Evolutionary conservation across 2,797 vertebrate genomes (phyloP).

Genomic region (Telmatherina bonti): DNA sequence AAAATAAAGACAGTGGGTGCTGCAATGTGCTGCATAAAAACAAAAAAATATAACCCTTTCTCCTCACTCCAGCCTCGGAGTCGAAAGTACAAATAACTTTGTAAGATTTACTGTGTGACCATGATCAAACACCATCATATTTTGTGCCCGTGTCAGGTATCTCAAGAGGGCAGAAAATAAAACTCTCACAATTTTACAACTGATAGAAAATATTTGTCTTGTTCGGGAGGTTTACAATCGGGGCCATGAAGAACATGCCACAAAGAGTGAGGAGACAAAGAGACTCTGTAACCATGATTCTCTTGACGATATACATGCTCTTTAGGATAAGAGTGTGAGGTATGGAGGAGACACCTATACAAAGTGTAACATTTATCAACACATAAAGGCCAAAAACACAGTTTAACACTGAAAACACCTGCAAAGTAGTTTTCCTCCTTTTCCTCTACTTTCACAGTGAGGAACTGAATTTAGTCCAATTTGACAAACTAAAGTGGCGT

Average conservation of each 20-base stretch:
- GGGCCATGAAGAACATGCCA: slow-evolving; percentile 59
- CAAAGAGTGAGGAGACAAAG: slow-evolving; percentile 46
- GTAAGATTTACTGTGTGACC: slow-evolving; percentile 53
- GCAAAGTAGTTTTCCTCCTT: slow-evolving; percentile 16
- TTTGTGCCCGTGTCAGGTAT: slow-evolving; percentile 66
- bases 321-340: slow-evolving; percentile 69
- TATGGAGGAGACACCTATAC: slow-evolving; percentile 72
- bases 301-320: slow-evolving; percentile 68
- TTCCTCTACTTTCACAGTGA: slow-evolving; percentile 31
- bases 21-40: slow-evolving; percentile 88
- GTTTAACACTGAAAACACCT: slow-evolving; percentile 38
- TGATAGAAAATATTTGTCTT: slow-evolving; percentile 50
- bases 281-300: slow-evolving; percentile 58
- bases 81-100: slow-evolving; percentile 60
- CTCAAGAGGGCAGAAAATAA: slow-evolving; percentile 63
- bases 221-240: slow-evolving; percentile 19
- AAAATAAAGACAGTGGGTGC: slow-evolving; percentile 82
- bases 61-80: slow-evolving; percentile 42
- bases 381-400: slow-evolving; percentile 56
- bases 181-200: slow-evolving; percentile 54
- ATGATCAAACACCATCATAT: slow-evolving; percentile 56
- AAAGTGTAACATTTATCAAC: slow-evolving; percentile 67
- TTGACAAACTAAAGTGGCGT: slow-evolving; percentile 5
- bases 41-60: slow-evolving; percentile 73
- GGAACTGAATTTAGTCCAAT: slow-evolving; percentile 9